These are phyloP conservation scores for Mantis religiosa DNA, from an alignment of 2,888 invertebrate genomes.

Conservation along the genomic window DNA sequence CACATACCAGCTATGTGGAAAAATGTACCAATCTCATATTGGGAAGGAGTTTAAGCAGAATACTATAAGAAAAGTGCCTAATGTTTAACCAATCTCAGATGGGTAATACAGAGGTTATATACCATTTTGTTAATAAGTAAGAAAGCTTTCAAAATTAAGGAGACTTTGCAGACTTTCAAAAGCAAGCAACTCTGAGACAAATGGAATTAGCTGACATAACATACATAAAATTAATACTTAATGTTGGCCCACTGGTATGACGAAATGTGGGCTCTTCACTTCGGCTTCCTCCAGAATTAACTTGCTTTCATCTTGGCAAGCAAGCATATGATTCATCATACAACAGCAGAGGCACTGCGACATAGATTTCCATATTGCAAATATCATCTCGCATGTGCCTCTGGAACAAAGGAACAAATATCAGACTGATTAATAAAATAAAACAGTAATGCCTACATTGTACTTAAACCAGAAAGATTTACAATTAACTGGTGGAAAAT, in stretches of 20 bases:
- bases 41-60: no score
- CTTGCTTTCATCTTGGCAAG: not conserved
- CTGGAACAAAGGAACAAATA: conserved; percentile 63
- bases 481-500: not conserved
- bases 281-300: not conserved
- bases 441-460: not conserved
- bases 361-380: conserved; percentile 1
- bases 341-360: conserved; percentile 23
- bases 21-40: no score
- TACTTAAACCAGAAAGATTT: not conserved
- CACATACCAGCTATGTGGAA: no score
- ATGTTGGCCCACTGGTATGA: not conserved
- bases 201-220: not conserved
- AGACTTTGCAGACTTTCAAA: not conserved
- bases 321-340: not conserved
- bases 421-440: conserved; percentile 48
- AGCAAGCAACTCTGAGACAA: not conserved
- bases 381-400: conserved; percentile 74
- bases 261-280: not conserved
- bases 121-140: no score
- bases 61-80: no score
- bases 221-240: not conserved
- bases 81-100: no score
- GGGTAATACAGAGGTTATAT: no score
- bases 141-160: not conserved